phyloP scores from a whole-genome alignment of 2,113 vertebrate species.

The Nothoprocta pentlandii region DNA sequence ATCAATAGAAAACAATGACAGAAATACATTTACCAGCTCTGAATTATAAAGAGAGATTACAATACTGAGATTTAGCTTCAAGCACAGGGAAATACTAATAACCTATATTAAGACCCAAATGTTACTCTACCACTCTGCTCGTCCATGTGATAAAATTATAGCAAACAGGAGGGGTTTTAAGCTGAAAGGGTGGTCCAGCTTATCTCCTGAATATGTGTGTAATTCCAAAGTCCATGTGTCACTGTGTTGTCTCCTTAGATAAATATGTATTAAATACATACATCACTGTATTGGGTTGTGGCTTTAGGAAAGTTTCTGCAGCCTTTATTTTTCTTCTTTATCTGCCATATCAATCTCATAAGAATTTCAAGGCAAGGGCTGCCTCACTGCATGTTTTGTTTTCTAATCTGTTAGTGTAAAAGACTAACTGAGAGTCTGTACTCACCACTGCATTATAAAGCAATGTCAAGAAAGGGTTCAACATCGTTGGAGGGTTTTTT shows the following conservation, averaged over 20 bases:
- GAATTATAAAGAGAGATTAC: not conserved
- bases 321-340: not conserved
- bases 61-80: not conserved
- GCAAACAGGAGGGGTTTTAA: conserved; percentile 2
- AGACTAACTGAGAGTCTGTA: not conserved
- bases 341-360: not conserved
- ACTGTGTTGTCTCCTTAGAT: not conserved
- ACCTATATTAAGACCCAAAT: not conserved
- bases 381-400: not conserved
- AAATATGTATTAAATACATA: not conserved
- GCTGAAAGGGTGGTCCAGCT: not conserved
- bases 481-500: not conserved
- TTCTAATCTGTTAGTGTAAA: not conserved
- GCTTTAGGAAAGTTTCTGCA: not conserved
- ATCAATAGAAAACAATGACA: not conserved
- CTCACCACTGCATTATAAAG: not conserved
- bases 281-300: not conserved
- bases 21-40: not conserved
- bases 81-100: not conserved
- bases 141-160: not conserved
- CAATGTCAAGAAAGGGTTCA: conserved; percentile 8
- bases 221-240: not conserved
- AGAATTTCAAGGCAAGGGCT: not conserved
- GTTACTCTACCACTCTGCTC: not conserved
- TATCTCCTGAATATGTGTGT: not conserved